Evolutionary conservation across 2,113 vertebrate genomes (phyloP), one percentile per base, ranked within the genome.

Genomic region (Solea senegalensis): DNA sequence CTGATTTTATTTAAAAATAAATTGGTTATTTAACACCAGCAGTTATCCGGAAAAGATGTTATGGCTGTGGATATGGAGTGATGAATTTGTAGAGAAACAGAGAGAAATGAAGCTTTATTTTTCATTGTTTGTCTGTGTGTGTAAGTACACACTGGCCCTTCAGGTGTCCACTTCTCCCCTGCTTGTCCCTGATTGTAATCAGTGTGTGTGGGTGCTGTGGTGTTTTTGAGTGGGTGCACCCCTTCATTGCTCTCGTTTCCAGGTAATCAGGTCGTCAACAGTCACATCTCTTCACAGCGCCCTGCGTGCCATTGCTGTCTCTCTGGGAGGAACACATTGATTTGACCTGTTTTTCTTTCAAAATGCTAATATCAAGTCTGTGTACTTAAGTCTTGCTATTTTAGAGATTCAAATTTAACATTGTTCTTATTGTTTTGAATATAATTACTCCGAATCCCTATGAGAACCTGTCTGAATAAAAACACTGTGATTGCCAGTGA

Each of bases 151-250:
- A 34, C 34, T 34, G 1, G 13, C 65, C 60, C 56, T 34, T 73
- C 67, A 46, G 10, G 4, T 46, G 9, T 53, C 51, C 65, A 44
- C 59, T 11, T 44, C 43, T 44, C 43, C 53, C 54, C 67, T 28
- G 14, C 34, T 46, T 26, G 34, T 50, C 55, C 39, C 64, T 82
- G 70, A 80, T 88, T 82, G 56, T 40, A 82, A 86, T 84, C 86
- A 58, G 15, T 56, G 54, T 54, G 54, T 61, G 56, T 52, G 49
- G 21, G 52, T 21, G 15, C 34, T 51, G 34, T 49, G 65, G 52
- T 34, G 27, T 9, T 52, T 14, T 39, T 9, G 63, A 54, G 14
- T 57, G 63, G 62, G 43, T 1, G 49, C 49, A 11, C 52, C 56
- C 65, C 21, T 26, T 70, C 12, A 56, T 72, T 66, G 44, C 52